phyloP scores from a whole-genome alignment of 92 coral and sea anemone species.

The Epizoanthus illoricatus region DNA sequence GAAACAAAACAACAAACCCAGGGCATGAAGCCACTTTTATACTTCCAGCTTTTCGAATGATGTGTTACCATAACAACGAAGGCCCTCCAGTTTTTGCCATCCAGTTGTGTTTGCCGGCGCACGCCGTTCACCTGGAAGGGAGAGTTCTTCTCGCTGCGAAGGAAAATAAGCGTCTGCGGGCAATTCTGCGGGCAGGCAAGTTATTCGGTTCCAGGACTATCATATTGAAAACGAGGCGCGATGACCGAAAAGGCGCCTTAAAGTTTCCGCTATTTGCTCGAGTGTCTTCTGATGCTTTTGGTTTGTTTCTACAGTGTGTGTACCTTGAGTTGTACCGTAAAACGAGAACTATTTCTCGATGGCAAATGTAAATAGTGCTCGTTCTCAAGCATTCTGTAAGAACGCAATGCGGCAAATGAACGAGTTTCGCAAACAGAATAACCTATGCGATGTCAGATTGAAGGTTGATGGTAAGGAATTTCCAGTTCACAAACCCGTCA shows the following conservation, averaged over 20 bases:
- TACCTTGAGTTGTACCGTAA: background rate
- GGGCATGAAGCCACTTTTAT: too few species aligned
- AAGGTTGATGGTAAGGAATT: constrained; percentile 4
- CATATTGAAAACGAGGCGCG: constrained; percentile 43
- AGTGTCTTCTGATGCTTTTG: background rate
- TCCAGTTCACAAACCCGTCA: background rate
- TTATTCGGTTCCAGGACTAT: constrained; percentile 50
- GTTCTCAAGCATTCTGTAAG: constrained; percentile 1
- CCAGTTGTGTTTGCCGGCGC: too few species aligned
- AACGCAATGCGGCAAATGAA: constrained; percentile 2
- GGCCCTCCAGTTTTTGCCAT: too few species aligned
- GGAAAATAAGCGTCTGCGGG: too few species aligned
- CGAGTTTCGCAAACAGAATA: constrained; percentile 1
- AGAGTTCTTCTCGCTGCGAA: too few species aligned
- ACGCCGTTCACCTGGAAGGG: too few species aligned
- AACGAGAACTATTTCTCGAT: background rate
- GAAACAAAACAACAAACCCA: too few species aligned
- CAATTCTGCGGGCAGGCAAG: too few species aligned
- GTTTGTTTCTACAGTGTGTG: too few species aligned
- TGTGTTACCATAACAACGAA: too few species aligned
- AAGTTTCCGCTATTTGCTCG: background rate
- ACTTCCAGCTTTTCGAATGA: too few species aligned
- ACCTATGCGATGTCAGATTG: constrained; percentile 13
- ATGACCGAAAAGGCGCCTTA: background rate
- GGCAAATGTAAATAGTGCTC: background rate